Percentiles rank a stretch among this genome's conserved stretches.
These are phyloP conservation scores for Andrena camellia DNA, from an alignment of 2,888 invertebrate species.

Conservation along the genomic window DNA sequence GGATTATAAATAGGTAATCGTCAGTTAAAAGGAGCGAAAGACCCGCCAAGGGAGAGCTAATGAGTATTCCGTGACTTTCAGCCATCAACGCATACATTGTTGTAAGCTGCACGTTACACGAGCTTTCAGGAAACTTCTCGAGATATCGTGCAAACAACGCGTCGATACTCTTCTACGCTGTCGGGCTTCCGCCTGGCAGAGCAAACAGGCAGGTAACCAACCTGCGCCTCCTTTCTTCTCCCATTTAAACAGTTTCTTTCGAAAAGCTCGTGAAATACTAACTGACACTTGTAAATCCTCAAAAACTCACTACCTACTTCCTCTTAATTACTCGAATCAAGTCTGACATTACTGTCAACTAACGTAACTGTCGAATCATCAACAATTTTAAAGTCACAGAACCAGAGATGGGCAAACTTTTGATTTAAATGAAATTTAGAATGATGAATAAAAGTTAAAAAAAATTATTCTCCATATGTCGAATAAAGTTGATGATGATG, in stretches of 20 bases:
- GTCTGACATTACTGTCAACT: not conserved
- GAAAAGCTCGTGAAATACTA: too few relatives aligned
- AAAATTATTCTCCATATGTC: too few relatives aligned
- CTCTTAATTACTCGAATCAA: too few relatives aligned
- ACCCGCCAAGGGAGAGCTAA: slow-evolving; percentile 35
- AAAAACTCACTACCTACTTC: too few relatives aligned
- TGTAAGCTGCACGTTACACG: slow-evolving; percentile 27
- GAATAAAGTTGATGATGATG: too few relatives aligned
- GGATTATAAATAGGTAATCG: slow-evolving; percentile 56
- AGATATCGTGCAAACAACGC: slow-evolving; percentile 38
- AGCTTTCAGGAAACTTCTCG: slow-evolving; percentile 20
- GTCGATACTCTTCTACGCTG: slow-evolving; percentile 2
- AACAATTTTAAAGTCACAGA: too few relatives aligned
- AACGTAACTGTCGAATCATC: too few relatives aligned
- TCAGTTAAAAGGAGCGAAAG: slow-evolving; percentile 48
- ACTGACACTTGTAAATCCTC: too few relatives aligned
- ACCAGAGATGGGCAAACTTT: too few relatives aligned
- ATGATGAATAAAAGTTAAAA: too few relatives aligned
- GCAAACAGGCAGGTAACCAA: not conserved
- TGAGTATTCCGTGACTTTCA: slow-evolving; percentile 56
- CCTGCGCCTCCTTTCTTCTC: not conserved
- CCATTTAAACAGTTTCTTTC: not conserved
- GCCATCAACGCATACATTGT: slow-evolving; percentile 53
- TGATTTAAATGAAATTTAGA: too few relatives aligned
- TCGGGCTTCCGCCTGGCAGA: not conserved